Base-by-base conservation (phyloP, 2,113 vertebrate species). In the Mirounga angustirostris region DNA sequence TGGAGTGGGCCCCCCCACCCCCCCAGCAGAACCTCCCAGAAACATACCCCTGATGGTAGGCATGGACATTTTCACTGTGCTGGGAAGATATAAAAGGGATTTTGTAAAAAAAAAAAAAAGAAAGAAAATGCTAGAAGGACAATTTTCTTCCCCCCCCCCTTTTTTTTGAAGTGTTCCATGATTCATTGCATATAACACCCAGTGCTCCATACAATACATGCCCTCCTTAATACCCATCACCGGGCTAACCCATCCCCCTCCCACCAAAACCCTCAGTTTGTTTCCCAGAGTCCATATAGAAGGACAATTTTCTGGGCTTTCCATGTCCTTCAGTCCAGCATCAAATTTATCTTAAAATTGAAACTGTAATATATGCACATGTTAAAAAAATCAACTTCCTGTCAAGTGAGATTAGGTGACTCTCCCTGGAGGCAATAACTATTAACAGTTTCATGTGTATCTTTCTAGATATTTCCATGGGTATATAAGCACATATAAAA, bases 361-460 rank as follows among this genome's bases (percentile, higher is more conserved):
- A 63, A 96, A 76, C 33, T 65, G 63, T 24, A 74, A 91, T 82
- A 71, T 19, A 87, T 18, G 33, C 16, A 19, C n/a, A 10, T 21
- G 86, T 50, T 63, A 46, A 91, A 92, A 92, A 74, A 76, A 30
- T 84, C 50, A 28, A 24, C 69, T 85, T 86, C 40, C 65, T 61
- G 3, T 50, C 74, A 82, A 59, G 63, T 28, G 67, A 90, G 89
- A 84, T 76, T 50, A 78, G 15, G 59, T 84, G 52, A 63, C 74
- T 83, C 26, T 93, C 40, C 61, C 67, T 94, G 78, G 81, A 82
- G 67, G 52, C 9, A 52, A 4, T 5, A 54, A 92, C 43, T 71
- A 9, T n/a, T 28, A 59, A 74, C 1, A 18, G 46, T 82, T 76
- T 69, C 50, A 40, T 11, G 28, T 21, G 46, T 30, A 33, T 58